Evolutionary conservation across 2,797 vertebrate species (phyloP).

Genomic region (Lophius americanus): DNA sequence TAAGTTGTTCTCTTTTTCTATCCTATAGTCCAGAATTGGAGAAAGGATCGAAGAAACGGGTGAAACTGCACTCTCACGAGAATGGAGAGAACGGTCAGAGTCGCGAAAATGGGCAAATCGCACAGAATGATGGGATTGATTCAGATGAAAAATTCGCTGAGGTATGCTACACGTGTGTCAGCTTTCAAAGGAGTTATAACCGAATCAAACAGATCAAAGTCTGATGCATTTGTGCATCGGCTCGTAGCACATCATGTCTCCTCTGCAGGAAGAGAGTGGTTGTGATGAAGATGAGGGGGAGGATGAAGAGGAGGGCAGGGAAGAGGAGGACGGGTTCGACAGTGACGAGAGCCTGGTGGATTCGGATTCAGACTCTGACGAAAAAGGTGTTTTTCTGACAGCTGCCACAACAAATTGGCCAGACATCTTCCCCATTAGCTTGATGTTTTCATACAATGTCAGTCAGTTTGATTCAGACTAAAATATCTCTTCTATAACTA

Average conservation of each 20-base stretch:
- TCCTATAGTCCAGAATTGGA: conserved; percentile 89
- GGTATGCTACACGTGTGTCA: conserved; percentile 48
- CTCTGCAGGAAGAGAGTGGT: conserved; percentile 92
- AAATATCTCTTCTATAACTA: not conserved
- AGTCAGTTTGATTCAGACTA: not conserved
- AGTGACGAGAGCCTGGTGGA: conserved; percentile 95
- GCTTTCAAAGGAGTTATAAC: not conserved
- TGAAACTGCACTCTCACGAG: conserved; percentile 85
- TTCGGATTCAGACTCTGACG: conserved; percentile 93
- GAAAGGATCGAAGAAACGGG: conserved; percentile 90
- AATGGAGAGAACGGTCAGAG: conserved; percentile 84
- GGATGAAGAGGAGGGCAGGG: conserved; percentile 87
- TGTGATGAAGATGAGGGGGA: conserved; percentile 94
- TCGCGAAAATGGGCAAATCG: conserved; percentile 74
- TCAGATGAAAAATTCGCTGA: conserved; percentile 90
- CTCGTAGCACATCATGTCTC: conserved; percentile 79
- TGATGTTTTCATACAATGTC: not conserved
- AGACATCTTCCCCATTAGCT: not conserved
- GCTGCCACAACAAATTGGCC: not conserved
- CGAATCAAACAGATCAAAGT: not conserved
- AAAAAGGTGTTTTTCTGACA: conserved; percentile 86
- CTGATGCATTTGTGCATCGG: conserved; percentile 20
- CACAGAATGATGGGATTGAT: conserved; percentile 86
- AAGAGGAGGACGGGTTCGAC: conserved; percentile 86
- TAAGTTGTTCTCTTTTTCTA: not conserved